Evolutionary conservation across 2,113 vertebrate species (phyloP), one percentile per base, ranked within the genome.

Genomic region (Myiozetetes cayanensis): DNA sequence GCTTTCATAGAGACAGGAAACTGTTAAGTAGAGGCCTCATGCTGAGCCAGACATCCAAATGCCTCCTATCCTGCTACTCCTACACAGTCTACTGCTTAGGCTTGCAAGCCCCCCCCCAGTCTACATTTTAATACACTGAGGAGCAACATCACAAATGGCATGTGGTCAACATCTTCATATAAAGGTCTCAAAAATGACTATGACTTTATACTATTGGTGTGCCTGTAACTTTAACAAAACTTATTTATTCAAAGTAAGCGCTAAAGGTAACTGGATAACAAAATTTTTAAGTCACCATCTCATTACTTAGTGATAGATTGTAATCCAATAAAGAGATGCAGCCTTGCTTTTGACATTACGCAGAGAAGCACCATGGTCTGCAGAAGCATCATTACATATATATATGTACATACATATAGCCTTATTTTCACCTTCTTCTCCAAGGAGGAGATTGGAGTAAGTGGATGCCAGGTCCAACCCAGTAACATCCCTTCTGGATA

Each of bases 1-100:
- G 83, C 49, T 92, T 95, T 58, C 59, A 71, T 2, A 1, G 82
- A 93, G 90, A 93, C 75, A 93, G 90, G 92, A 96, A 96, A 66
- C 94, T 83, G 75, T 83, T 77, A 93, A 94, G 53, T 22, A 93
- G 63, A 73, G 85, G 53, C 46, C 77, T 86, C 94, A 58, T 3
- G 67, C 79, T 85, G 94, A 90, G 95, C 90, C 85, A 95, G 92
- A 89, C 92, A 94, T 85, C 71, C 85, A 90, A 96, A 94, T 79
- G 62, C 63, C 79, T 94, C 49, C 71, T 43, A 76, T 59, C 78
- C 82, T 79, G 85, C 78, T 83, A 70, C 74, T 89, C 82, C 49
- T 67, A 87, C 44, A 31, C 76, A 91, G 55, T 61, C 59, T 23
- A 39, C 23, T 77, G 87, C 80, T 77, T 28, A 56, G 39, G 55